Percentiles rank a stretch among this genome's conserved stretches.
These are phyloP conservation scores for Galeruca laticollis DNA, from an alignment of 2,888 invertebrate species.

Conservation along the genomic window DNA sequence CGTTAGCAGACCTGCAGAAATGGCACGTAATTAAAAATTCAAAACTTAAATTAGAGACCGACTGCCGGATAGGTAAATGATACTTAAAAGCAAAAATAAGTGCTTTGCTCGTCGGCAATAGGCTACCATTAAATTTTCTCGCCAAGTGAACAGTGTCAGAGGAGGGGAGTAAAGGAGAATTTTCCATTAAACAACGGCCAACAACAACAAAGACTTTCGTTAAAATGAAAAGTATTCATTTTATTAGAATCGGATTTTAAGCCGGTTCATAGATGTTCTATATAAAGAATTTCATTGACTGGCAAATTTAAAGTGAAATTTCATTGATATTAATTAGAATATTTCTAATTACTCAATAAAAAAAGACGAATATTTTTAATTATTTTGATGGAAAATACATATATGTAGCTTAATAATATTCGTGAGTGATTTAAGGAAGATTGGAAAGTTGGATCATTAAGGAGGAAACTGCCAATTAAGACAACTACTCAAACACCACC, in stretches of 20 bases:
- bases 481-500: too few species aligned
- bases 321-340: too few species aligned
- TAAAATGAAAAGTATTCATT: constrained; percentile 11
- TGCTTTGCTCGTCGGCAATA: constrained; percentile 13
- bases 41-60: constrained; percentile 35
- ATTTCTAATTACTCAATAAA: too few species aligned
- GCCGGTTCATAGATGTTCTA: background rate
- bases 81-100: constrained; percentile 31
- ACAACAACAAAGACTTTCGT: constrained; percentile 13
- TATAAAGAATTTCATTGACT: background rate
- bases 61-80: constrained; percentile 20
- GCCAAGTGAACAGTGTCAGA: constrained; percentile 13
- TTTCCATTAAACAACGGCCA: constrained; percentile 21
- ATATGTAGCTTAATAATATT: too few species aligned
- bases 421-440: too few species aligned
- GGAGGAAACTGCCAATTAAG: too few species aligned
- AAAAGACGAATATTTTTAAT: too few species aligned
- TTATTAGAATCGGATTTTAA: background rate
- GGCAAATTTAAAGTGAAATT: background rate
- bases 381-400: too few species aligned
- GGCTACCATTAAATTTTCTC: constrained; percentile 33
- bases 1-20: background rate
- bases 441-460: too few species aligned
- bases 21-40: constrained; percentile 26
- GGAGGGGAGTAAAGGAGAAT: background rate